phyloP scores from a whole-genome alignment of 2,113 vertebrate species.

The Dolichallabes microphthalmus region DNA sequence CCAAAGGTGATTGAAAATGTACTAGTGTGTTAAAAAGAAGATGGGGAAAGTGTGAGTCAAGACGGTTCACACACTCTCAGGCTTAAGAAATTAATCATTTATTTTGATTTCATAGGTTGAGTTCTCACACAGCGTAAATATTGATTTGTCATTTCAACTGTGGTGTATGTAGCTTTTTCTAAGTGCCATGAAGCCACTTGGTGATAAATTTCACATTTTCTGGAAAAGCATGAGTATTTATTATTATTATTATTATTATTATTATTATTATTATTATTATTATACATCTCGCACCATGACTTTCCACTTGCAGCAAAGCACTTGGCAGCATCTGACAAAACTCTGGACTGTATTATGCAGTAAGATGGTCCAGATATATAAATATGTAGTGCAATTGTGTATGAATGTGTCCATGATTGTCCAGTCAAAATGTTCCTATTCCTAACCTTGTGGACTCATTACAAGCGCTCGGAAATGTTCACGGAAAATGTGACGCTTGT shows the following conservation, averaged over 20 bases:
- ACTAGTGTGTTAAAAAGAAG: not conserved
- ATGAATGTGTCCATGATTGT: too few species aligned
- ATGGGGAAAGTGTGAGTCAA: constrained; percentile 5
- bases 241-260: too few species aligned
- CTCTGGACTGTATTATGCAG: not conserved
- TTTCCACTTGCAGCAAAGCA: not conserved
- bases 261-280: too few species aligned
- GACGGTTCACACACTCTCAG: not conserved
- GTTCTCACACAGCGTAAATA: not conserved
- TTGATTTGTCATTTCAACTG: not conserved
- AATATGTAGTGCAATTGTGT: too few species aligned
- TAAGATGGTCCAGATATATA: too few species aligned
- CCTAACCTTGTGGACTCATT: not conserved
- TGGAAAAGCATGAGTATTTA: not conserved
- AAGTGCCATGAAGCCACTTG: not conserved
- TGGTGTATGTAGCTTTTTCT: not conserved
- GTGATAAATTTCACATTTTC: not conserved
- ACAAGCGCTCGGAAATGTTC: not conserved
- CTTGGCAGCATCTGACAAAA: not conserved
- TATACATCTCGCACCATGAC: not conserved
- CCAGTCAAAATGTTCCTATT: not conserved
- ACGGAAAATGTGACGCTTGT: not conserved
- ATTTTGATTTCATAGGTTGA: not conserved
- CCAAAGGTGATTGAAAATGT: not conserved
- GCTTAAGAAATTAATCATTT: constrained; percentile 2